A percentile compares a stretch with the other conserved stretches of the same genome.
Conservation (phyloP, 2,888 invertebrate species). For the Macropis europaea region DNA sequence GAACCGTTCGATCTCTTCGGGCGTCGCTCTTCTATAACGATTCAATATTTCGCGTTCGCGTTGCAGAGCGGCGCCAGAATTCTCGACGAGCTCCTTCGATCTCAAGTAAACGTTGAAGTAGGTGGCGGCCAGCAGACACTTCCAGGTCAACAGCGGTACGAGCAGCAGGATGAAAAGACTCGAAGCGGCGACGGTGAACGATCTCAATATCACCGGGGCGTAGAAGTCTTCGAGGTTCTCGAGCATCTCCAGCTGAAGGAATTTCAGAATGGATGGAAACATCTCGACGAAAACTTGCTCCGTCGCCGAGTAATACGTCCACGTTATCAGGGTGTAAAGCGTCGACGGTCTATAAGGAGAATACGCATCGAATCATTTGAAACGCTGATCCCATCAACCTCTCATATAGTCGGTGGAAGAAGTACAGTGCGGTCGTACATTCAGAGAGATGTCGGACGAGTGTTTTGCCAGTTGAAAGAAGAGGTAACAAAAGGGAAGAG, state of each 20-base stretch:
- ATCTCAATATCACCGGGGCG: constrained; percentile 84
- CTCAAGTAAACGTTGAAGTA: constrained; percentile 86
- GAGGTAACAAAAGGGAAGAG: no score
- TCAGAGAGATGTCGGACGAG: no score
- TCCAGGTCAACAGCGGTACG: constrained; percentile 82
- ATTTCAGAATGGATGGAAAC: constrained; percentile 83
- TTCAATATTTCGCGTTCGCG: constrained; percentile 84
- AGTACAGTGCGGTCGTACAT: no score
- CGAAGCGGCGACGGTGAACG: constrained; percentile 83
- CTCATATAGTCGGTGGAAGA: no score
- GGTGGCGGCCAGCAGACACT: constrained; percentile 82
- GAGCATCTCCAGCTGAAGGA: constrained; percentile 83
- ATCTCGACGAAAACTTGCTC: constrained; percentile 87
- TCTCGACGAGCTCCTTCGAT: constrained; percentile 83
- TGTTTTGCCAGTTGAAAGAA: no score
- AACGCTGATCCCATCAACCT: no score
- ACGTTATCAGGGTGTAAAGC: constrained; percentile 85
- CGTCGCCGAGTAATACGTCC: constrained; percentile 86
- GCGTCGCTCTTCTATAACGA: constrained; percentile 84
- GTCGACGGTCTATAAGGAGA: constrained; percentile 81
- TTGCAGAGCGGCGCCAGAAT: constrained; percentile 82
- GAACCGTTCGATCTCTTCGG: constrained; percentile 84
- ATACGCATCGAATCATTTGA: no score
- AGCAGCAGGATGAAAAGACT: constrained; percentile 82
- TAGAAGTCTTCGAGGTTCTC: constrained; percentile 88